These are phyloP conservation scores for Listronotus oregonensis DNA, from an alignment of 1,140 invertebrate species.

Conservation along the genomic window DNA sequence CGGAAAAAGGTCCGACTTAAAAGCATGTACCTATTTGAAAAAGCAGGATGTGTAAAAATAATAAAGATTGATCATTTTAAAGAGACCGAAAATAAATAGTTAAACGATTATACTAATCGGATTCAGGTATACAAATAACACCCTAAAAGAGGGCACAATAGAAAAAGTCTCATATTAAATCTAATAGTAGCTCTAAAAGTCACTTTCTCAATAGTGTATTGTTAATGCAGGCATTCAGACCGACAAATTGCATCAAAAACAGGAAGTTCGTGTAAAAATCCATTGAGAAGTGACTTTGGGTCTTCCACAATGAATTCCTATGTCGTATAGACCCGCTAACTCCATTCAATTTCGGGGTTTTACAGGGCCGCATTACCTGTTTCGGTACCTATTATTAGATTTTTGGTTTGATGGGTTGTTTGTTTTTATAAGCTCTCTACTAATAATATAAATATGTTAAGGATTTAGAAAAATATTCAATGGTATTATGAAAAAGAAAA, in stretches of 20 bases:
- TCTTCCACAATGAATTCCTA: conserved; percentile 51
- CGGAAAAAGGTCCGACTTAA: conserved; percentile 17
- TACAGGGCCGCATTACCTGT: conserved; percentile 39
- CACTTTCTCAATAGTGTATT: conserved; percentile 52
- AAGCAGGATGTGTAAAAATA: conserved; percentile 44
- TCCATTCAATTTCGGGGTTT: conserved; percentile 44
- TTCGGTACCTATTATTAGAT: neutral
- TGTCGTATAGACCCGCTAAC: conserved; percentile 44
- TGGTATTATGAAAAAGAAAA: too few relatives aligned
- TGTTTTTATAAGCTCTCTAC: too few relatives aligned
- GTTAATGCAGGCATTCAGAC: conserved; percentile 51
- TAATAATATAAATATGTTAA: too few relatives aligned
- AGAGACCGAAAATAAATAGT: conserved; percentile 43
- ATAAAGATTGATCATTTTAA: conserved; percentile 42
- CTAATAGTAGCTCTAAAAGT: conserved; percentile 54
- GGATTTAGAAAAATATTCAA: too few relatives aligned
- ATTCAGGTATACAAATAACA: conserved; percentile 47
- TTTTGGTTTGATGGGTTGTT: too few relatives aligned
- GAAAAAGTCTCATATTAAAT: conserved; percentile 51
- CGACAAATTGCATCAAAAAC: conserved; percentile 57
- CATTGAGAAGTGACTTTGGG: conserved; percentile 51
- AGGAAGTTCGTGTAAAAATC: conserved; percentile 55
- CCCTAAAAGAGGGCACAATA: conserved; percentile 44
- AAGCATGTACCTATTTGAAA: conserved; percentile 20
- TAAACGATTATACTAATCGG: conserved; percentile 48